Base-by-base conservation (phyloP, 2,113 vertebrate genomes). In the Alectura lathami region DNA sequence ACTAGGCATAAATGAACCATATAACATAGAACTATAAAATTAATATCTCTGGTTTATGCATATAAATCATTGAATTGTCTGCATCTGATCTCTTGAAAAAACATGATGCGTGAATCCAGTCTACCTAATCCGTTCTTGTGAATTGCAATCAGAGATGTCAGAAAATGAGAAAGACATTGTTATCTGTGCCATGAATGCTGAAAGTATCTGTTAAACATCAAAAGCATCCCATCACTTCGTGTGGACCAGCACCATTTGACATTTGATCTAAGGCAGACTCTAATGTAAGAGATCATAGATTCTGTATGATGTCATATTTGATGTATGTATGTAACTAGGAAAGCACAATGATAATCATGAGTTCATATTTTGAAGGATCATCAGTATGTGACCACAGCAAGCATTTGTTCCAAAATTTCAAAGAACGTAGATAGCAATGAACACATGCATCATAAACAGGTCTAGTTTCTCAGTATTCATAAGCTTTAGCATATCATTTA, bases 351-450 rank as follows among this genome's bases (percentile, higher is more conserved):
- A 54, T 60, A 89, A 76, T 63, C 50, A 73, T 38, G 26, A 54
- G 32, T 79, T 62, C 21, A 3, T 60, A 73, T 69, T 76, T 76
- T 57, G 50, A 57, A 86, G 20, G 45, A 83, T 69, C 45, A 64
- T 94, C 79, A 77, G 63, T 57, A 12, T 87, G 36, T 94, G 70
- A 89, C 38, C 34, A 51, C 29, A 74, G 54, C 15, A 85, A 85
- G 10, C 50, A 54, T 88, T 32, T 79, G 17, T 87, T 89, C 67
- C 73, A 69, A 80, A 77, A 85, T 94, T 96, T 84, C 63, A 66
- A 89, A 54, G 6, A 34, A 36, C 2, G 0, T 63, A 70, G 30
- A n/a, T 16, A 60, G 23, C 18, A 27, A 62, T 87, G 82, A 82
- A 66, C 2, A 21, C 6, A n/a, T 34, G 16, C 32, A n/a, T 84